Percentiles rank a stretch among this genome's conserved stretches.
Evolutionary conservation across 2,113 vertebrate species (phyloP).

Genomic region (Sarotherodon lohbergeri): DNA sequence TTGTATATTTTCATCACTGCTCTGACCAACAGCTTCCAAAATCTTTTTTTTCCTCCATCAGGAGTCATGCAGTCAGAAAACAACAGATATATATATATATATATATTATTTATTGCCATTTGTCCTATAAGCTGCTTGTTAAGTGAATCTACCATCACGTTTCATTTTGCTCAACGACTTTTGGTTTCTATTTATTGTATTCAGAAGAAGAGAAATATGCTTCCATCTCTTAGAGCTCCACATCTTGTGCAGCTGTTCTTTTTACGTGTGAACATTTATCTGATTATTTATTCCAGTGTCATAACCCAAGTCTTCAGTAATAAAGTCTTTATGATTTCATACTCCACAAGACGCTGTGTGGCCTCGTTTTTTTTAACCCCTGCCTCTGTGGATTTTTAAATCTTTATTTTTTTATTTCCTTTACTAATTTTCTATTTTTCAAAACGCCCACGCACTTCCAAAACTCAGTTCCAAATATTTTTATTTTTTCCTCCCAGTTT

Average conservation of each 20-base stretch:
- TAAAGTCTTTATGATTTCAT: conserved; percentile 91
- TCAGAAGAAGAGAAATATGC: conserved; percentile 65
- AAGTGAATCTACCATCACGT: conserved; percentile 59
- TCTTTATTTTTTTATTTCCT: accelerated
- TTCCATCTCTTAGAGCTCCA: conserved; percentile 67
- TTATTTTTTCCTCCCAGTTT: not conserved
- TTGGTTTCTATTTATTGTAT: conserved; percentile 86
- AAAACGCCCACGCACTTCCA: not conserved
- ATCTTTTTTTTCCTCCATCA: conserved; percentile 33
- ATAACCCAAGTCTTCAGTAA: conserved; percentile 92
- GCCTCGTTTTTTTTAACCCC: not conserved
- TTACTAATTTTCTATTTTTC: not conserved
- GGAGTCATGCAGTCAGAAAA: conserved; percentile 59
- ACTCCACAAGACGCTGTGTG: conserved; percentile 65
- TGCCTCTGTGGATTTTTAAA: not conserved
- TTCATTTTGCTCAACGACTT: conserved; percentile 69
- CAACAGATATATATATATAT: conserved; percentile 32
- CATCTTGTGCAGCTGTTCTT: conserved; percentile 68
- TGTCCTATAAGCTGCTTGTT: conserved; percentile 61
- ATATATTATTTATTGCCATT: conserved; percentile 87
- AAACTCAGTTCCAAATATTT: not conserved
- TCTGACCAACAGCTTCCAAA: conserved; percentile 50
- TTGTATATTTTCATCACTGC: conserved; percentile 68
- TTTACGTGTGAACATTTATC: conserved; percentile 78
- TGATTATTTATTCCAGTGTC: conserved; percentile 98